These are phyloP conservation scores for Grapholita molesta DNA, from an alignment of 1,140 invertebrate species.

Conservation along the genomic window DNA sequence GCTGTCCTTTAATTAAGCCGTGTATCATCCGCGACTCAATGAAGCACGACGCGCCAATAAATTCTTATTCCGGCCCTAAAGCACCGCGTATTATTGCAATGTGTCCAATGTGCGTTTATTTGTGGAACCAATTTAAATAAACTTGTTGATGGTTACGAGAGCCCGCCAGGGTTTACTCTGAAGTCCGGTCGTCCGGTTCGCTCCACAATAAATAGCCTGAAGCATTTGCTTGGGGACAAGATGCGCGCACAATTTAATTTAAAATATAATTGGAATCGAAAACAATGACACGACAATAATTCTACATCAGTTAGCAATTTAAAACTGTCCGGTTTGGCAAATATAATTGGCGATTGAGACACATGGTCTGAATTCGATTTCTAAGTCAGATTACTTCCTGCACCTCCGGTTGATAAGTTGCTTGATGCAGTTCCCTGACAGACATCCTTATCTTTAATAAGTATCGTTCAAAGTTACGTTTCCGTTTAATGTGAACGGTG, in stretches of 20 bases:
- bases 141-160: constrained; percentile 34
- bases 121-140: constrained; percentile 39
- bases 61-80: constrained; percentile 20
- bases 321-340: constrained; percentile 5
- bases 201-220: constrained; percentile 31
- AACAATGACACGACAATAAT: constrained; percentile 17
- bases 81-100: constrained; percentile 20
- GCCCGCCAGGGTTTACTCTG: constrained; percentile 25
- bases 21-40: constrained; percentile 28
- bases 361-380: constrained; percentile 4
- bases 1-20: constrained; percentile 6
- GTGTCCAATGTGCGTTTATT: constrained; percentile 30
- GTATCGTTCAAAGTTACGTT: constrained; percentile 7
- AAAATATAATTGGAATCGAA: constrained; percentile 15
- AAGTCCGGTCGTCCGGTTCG: constrained; percentile 23
- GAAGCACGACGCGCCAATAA: constrained; percentile 22
- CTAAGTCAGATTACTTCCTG: constrained; percentile 14
- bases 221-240: constrained; percentile 21
- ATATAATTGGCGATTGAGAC: constrained; percentile 11
- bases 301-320: constrained; percentile 4
- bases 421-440: neutral
- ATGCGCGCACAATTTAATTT: constrained; percentile 8
- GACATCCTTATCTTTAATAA: constrained; percentile 3
- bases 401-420: neutral
- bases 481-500: constrained; percentile 1